These are phyloP conservation scores for Andricus quercusramuli DNA, from an alignment of 2,888 invertebrate species.

Conservation along the genomic window DNA sequence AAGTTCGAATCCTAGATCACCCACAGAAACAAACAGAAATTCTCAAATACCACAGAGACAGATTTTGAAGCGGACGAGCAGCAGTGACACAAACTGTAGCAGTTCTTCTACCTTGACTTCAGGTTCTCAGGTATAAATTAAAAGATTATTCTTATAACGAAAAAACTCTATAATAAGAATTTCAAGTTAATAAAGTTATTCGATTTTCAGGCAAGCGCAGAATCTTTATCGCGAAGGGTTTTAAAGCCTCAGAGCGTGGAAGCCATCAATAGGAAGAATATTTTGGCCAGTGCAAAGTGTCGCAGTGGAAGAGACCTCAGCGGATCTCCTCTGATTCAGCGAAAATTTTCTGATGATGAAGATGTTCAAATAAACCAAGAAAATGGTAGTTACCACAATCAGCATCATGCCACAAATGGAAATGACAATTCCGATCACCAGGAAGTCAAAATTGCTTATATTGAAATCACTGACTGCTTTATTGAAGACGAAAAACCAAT, in stretches of 20 bases:
- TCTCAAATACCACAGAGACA: conserved; percentile 73
- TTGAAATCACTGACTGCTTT: conserved; percentile 69
- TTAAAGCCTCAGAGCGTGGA: conserved; percentile 90
- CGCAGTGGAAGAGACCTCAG: conserved; percentile 89
- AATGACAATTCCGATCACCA: conserved; percentile 48
- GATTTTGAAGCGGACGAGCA: conserved; percentile 84
- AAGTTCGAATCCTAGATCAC: conserved; percentile 73
- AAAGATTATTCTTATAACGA: background rate
- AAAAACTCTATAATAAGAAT: background rate
- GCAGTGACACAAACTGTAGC: conserved; percentile 87
- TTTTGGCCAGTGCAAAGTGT: conserved; percentile 91
- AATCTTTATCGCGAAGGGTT: conserved; percentile 81
- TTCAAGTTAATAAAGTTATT: background rate
- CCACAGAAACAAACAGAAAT: conserved; percentile 54
- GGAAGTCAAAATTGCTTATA: conserved; percentile 72
- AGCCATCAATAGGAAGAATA: conserved; percentile 92
- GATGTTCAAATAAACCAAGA: conserved; percentile 57
- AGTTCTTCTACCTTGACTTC: conserved; percentile 87
- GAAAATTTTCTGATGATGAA: conserved; percentile 81
- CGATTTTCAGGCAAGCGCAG: conserved; percentile 80
- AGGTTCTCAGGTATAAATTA: conserved; percentile 81
- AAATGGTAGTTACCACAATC: conserved; percentile 47
- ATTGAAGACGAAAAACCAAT: conserved; percentile 79
- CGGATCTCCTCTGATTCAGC: conserved; percentile 86
- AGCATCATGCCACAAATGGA: conserved; percentile 46